These are phyloP conservation scores for Hymenochirus boettgeri DNA, from an alignment of 2,113 vertebrate genomes.

Conservation along the genomic window DNA sequence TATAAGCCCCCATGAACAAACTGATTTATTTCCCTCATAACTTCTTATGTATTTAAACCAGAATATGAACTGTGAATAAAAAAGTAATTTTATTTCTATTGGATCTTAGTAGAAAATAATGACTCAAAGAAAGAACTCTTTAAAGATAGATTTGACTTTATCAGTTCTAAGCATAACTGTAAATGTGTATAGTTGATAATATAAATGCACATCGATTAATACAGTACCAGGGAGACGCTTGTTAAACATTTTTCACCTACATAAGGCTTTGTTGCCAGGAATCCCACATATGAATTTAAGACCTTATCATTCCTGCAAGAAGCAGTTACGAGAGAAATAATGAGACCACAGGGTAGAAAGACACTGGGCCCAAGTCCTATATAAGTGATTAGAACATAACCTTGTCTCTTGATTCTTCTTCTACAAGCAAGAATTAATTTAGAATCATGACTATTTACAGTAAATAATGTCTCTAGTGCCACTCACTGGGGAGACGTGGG, in stretches of 20 bases:
- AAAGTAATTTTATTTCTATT: too few species aligned
- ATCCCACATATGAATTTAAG: conserved; percentile 29
- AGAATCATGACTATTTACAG: neutral
- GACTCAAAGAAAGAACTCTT: too few species aligned
- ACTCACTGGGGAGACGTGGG: too few species aligned
- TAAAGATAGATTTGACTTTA: too few species aligned
- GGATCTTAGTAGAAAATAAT: too few species aligned
- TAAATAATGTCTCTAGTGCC: neutral
- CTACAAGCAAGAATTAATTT: neutral
- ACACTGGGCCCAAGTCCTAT: conserved; percentile 1
- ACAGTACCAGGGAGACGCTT: conserved; percentile 2
- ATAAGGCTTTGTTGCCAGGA: conserved; percentile 29
- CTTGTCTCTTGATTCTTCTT: neutral
- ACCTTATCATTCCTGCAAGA: conserved; percentile 1
- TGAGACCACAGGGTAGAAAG: conserved; percentile 4
- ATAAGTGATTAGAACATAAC: neutral
- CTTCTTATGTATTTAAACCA: too few species aligned
- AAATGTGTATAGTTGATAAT: neutral
- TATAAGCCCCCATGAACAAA: too few species aligned
- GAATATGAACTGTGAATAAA: too few species aligned
- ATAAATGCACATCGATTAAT: neutral
- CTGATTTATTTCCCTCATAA: too few species aligned
- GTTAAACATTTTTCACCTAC: conserved; percentile 9
- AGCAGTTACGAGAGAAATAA: conserved; percentile 29
- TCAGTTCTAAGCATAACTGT: too few species aligned